Conservation (phyloP, 2,113 vertebrate species). For the Catharus fuscescens region DNA sequence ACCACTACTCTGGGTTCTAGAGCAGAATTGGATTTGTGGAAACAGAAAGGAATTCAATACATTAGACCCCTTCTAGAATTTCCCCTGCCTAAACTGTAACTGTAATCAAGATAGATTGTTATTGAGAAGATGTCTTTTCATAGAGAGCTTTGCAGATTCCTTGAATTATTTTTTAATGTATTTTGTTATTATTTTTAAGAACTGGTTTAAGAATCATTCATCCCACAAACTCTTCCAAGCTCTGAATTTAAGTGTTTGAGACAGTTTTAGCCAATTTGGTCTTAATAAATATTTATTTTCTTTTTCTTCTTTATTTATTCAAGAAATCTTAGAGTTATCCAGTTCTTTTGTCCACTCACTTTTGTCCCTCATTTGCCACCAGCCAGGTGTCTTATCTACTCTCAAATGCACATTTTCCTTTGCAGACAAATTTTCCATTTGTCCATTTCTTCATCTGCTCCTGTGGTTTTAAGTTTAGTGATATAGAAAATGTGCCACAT, state of each 20-base stretch:
- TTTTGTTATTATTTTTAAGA: not conserved
- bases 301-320: not conserved
- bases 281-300: not conserved
- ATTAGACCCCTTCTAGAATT: not conserved
- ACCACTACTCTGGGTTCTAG: not conserved
- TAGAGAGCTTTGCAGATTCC: not conserved
- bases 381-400: not conserved
- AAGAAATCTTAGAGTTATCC: not conserved
- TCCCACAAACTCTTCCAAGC: not conserved
- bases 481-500: not conserved
- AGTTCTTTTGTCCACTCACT: not conserved
- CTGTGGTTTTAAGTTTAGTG: not conserved
- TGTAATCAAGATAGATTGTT: not conserved
- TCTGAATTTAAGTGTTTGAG: not conserved
- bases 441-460: not conserved
- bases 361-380: not conserved
- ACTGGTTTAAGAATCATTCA: not conserved
- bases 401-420: not conserved
- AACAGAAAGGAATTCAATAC: not conserved
- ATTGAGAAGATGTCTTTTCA: not conserved
- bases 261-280: not conserved
- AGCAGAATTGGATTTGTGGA: not conserved
- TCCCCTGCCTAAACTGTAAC: not conserved
- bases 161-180: not conserved
- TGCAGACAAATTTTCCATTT: not conserved